These are phyloP conservation scores for Synaphobranchus kaupii DNA, from an alignment of 2,797 vertebrate species.

Conservation along the genomic window DNA sequence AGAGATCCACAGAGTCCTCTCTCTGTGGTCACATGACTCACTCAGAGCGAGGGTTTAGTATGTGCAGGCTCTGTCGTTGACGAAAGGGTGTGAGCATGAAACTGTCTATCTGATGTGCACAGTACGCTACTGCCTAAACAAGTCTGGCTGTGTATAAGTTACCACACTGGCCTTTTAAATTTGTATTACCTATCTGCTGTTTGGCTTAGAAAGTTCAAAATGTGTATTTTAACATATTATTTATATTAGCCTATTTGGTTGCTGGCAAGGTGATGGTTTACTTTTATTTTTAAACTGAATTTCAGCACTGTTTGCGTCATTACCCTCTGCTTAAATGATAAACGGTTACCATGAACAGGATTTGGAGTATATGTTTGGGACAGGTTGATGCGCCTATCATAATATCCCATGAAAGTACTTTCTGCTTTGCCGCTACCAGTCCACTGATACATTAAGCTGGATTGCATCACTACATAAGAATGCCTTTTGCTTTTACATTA, in stretches of 20 bases:
- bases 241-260: neutral
- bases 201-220: neutral
- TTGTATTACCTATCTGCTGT: neutral
- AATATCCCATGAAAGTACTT: neutral
- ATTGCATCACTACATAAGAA: neutral
- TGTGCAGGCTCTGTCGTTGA: neutral
- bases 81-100: neutral
- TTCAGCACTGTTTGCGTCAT: neutral
- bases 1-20: conserved; percentile 19
- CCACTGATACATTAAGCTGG: neutral
- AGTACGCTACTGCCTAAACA: neutral
- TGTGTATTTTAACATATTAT: neutral
- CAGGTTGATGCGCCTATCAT: neutral
- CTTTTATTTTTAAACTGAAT: neutral
- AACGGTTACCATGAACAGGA: no score
- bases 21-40: conserved; percentile 43
- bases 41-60: neutral
- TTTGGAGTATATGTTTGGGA: neutral
- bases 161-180: neutral
- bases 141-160: neutral
- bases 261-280: neutral
- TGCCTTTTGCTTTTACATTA: conserved; percentile 8
- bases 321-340: neutral
- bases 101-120: neutral
- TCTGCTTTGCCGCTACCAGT: neutral